phyloP scores from a whole-genome alignment of 2,113 vertebrate species.

The Hemiscyllium ocellatum region DNA sequence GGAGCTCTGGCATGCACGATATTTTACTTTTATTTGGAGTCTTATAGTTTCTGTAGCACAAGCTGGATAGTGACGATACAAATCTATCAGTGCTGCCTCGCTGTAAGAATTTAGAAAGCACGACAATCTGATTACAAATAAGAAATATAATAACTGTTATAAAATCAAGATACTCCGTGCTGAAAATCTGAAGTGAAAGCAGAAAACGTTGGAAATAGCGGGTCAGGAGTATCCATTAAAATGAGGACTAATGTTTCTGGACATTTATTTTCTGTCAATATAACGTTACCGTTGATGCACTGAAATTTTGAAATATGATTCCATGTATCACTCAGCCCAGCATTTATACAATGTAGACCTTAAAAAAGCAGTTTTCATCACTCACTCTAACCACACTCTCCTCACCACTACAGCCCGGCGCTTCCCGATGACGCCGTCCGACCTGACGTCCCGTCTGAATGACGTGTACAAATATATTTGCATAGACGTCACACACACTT shows the following conservation, averaged over 20 bases:
- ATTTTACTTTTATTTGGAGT: not conserved
- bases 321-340: not conserved
- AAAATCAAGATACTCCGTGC: not conserved
- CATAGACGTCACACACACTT: not conserved
- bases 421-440: not conserved
- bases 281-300: not conserved
- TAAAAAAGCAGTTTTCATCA: not conserved
- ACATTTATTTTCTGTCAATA: not conserved
- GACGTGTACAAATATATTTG: not conserved
- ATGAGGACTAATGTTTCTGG: not conserved
- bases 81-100: not conserved
- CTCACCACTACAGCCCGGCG: not conserved
- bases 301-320: not conserved
- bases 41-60: not conserved
- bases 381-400: not conserved
- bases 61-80: not conserved
- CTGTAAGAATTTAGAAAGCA: not conserved
- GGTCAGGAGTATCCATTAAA: not conserved
- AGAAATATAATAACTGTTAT: not conserved
- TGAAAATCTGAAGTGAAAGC: not conserved
- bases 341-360: not conserved
- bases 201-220: too few relatives aligned
- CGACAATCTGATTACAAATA: not conserved
- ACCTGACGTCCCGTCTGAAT: not conserved
- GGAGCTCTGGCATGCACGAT: too few relatives aligned